Evolutionary conservation across 2,113 vertebrate species (phyloP).

Genomic region (Neotoma lepida): DNA sequence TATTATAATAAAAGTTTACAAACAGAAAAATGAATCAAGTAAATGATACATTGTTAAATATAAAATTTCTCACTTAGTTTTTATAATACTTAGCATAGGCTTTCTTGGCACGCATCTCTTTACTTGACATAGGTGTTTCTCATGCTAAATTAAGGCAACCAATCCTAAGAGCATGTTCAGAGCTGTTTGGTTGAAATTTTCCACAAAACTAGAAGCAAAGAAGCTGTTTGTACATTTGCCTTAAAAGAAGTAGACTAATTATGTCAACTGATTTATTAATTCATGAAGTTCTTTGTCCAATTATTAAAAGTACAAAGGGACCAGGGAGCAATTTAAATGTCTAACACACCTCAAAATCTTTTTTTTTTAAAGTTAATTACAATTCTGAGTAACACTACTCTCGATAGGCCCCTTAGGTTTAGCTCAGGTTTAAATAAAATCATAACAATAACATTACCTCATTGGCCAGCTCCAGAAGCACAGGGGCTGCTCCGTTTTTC

Average conservation of each 20-base stretch:
- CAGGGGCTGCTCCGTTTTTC: slow-evolving; percentile 90
- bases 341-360: slow-evolving; percentile 83
- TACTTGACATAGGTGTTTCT: slow-evolving; percentile 72
- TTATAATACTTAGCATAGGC: slow-evolving; percentile 22
- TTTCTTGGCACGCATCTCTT: slow-evolving; percentile 58
- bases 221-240: slow-evolving; percentile 87
- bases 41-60: slow-evolving; percentile 60
- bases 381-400: slow-evolving; percentile 83
- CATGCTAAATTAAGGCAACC: slow-evolving; percentile 69
- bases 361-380: slow-evolving; percentile 85
- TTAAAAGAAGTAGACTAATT: slow-evolving; percentile 89
- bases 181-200: slow-evolving; percentile 72
- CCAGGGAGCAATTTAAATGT: slow-evolving; percentile 87
- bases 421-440: slow-evolving; percentile 75
- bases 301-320: slow-evolving; percentile 94
- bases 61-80: slow-evolving; percentile 46
- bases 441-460: slow-evolving; percentile 90
- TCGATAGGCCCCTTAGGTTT: slow-evolving; percentile 83
- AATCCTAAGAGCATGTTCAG: slow-evolving; percentile 60
- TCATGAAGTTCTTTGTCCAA: slow-evolving; percentile 90
- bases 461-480: slow-evolving; percentile 96
- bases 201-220: slow-evolving; percentile 82
- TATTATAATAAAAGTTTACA: slow-evolving; percentile 68
- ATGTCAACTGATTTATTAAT: slow-evolving; percentile 94
- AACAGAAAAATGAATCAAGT: slow-evolving; percentile 62